These are phyloP conservation scores for Ceratina japonica DNA, from an alignment of 1,140 invertebrate genomes.

Conservation along the genomic window DNA sequence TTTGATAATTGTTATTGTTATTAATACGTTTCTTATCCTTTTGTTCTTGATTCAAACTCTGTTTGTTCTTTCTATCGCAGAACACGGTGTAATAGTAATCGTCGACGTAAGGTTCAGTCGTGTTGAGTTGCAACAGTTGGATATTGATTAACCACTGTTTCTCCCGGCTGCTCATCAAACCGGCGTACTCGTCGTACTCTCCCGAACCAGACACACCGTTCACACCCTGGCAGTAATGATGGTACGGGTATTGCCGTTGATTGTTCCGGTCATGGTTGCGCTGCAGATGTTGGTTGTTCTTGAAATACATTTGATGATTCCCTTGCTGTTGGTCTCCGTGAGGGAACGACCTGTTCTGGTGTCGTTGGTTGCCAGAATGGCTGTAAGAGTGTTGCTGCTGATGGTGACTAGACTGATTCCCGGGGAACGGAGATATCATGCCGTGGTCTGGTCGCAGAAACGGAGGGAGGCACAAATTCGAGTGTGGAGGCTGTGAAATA, in stretches of 20 bases:
- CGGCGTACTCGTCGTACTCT: conserved; percentile 89
- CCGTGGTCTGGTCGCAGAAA: conserved; percentile 71
- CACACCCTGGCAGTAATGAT: conserved; percentile 66
- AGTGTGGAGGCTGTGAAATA: conserved; percentile 66
- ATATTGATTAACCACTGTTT: conserved; percentile 97
- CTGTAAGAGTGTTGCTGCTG: conserved; percentile 65
- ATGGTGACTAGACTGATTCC: conserved; percentile 69
- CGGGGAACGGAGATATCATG: conserved; percentile 67
- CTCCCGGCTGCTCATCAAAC: conserved; percentile 93
- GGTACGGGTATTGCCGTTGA: conserved; percentile 67
- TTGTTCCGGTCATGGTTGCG: conserved; percentile 72
- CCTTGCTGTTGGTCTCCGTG: conserved; percentile 69
- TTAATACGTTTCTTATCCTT: conserved; percentile 72
- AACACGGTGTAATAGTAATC: conserved; percentile 91
- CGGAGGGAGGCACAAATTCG: conserved; percentile 64
- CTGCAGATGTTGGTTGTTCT: conserved; percentile 75
- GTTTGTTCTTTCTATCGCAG: conserved; percentile 75
- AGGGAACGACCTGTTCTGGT: conserved; percentile 71
- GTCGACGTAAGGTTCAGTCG: conserved; percentile 91
- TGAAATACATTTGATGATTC: conserved; percentile 75
- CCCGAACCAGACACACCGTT: conserved; percentile 70
- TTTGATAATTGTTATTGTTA: conserved; percentile 74
- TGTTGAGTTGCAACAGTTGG: conserved; percentile 92
- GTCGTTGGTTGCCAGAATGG: conserved; percentile 76
- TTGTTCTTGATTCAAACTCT: conserved; percentile 78